A percentile compares a stretch with the other conserved stretches of the same genome.
These are phyloP conservation scores for Pissodes strobi DNA, from an alignment of 1,140 invertebrate genomes.

Conservation along the genomic window DNA sequence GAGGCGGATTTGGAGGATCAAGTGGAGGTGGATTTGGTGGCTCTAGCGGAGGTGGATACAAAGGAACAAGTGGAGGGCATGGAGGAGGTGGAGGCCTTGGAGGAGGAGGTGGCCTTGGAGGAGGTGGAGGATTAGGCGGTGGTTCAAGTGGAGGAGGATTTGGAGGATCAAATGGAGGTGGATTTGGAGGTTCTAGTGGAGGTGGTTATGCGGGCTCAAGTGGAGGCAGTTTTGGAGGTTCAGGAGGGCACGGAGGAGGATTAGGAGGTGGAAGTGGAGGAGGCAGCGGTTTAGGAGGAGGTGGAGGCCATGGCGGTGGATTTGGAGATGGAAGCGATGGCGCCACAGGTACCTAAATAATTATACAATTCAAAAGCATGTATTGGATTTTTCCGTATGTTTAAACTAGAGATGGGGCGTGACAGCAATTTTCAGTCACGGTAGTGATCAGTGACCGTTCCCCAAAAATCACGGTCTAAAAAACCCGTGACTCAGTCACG, in stretches of 20 bases:
- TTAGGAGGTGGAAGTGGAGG: slow-evolving; percentile 20
- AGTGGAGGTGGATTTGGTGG: slow-evolving; percentile 23
- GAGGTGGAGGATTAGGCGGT: slow-evolving; percentile 13
- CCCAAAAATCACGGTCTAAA: no score
- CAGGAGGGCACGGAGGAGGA: slow-evolving; percentile 6
- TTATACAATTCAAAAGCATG: no score
- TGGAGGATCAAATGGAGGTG: background rate
- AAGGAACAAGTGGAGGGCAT: slow-evolving; percentile 9
- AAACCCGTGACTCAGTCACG: no score
- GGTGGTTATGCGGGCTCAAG: slow-evolving; percentile 6
- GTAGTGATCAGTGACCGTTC: no score
- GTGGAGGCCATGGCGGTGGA: slow-evolving; percentile 8
- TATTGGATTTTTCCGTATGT: no score
- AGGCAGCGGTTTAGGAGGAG: slow-evolving; percentile 7
- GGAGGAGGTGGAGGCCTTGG: slow-evolving; percentile 24
- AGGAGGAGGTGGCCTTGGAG: slow-evolving; percentile 29
- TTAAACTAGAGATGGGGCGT: no score
- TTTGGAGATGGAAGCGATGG: no score
- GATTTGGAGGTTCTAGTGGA: slow-evolving; percentile 18
- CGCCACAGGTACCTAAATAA: no score
- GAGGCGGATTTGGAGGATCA: slow-evolving; percentile 11
- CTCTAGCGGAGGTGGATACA: background rate
- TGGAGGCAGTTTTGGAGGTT: background rate
- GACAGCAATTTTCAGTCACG: no score
- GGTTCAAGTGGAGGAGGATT: background rate